Base-by-base conservation (phyloP, 1,140 invertebrate genomes). In the Triops longicaudatus region DNA sequence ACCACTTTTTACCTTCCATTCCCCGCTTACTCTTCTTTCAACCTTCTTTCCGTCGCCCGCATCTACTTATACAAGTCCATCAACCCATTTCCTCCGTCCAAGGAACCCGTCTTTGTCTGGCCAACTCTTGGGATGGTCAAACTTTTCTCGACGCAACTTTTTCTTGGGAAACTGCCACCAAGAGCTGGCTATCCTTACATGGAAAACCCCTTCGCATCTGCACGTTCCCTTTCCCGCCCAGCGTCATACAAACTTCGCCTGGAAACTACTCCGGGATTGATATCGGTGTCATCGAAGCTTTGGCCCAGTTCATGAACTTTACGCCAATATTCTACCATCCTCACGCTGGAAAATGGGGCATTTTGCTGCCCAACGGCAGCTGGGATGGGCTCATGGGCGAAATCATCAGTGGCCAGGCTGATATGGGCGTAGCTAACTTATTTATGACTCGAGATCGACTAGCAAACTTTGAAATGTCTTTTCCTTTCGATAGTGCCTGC, bases 231-330 rank as follows among this genome's bases (percentile, higher is more conserved):
- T 63, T 63, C 50, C 50, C 50, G 22, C 50, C 50, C 50, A 63
- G 50, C n/a, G 17, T 63, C 50, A 63, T 63, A 6, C 17, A 63
- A 63, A 63, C 22, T 5, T n/a, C 14, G 14, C 14, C 50, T 17
- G 50, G 50, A 4, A 0, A 63, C 22, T 63, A 63, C 22, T 14
- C 14, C 14, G 74, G 74, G 26, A 75, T 75, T 4, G 74, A 75
- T 28, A 43, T 63, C 17, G 43, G 41, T 11, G 31, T 75, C 22
- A 44, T 75, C 37, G 74, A 63, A 26, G 22, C 74, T n/a, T 42
- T 75, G 43, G 42, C 74, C 42, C n/a, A 50, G 26, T 28, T 44
- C 63, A 26, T 75, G 74, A 43, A 75, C 11, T 75, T 75, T 28
- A 75, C 41, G 2, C 63, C 43, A 17, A 7, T 28, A 5, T 75